Evolutionary conservation across 1,140 invertebrate genomes (phyloP).

Genomic region (Drosophila ironensis): DNA sequence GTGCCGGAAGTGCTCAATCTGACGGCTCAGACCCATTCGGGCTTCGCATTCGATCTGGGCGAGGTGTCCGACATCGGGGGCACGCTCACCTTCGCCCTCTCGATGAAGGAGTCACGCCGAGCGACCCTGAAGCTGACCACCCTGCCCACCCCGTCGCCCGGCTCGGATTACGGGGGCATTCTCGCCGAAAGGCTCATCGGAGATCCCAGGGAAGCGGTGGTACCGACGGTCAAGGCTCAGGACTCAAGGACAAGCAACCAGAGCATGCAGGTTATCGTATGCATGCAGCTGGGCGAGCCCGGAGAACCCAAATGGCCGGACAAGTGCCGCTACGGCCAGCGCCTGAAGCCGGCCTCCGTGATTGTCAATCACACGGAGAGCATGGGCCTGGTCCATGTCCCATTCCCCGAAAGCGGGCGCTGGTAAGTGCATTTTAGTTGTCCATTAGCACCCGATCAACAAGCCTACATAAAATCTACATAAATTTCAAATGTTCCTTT

Average conservation of each 20-base stretch:
- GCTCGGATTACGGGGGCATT: conserved; percentile 51
- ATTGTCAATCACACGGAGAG: conserved; percentile 84
- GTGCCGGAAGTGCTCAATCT: conserved; percentile 86
- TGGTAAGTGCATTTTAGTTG: too few relatives aligned
- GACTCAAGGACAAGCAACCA: conserved; percentile 66
- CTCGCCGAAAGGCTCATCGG: conserved; percentile 68
- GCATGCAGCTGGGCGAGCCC: conserved; percentile 83
- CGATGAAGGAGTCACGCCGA: conserved; percentile 84
- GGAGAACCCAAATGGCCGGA: conserved; percentile 84
- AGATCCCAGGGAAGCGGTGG: conserved; percentile 16
- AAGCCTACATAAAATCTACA: too few relatives aligned
- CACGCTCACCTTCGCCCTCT: conserved; percentile 86
- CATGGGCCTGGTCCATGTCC: conserved; percentile 86
- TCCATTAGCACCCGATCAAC: too few relatives aligned
- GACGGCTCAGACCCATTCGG: conserved; percentile 84
- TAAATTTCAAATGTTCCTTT: too few relatives aligned
- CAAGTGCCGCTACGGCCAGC: conserved; percentile 83
- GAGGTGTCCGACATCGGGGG: conserved; percentile 88
- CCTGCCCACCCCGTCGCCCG: conserved; percentile 26
- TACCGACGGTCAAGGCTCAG: neutral
- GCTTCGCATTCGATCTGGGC: conserved; percentile 86
- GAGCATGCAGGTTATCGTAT: conserved; percentile 83
- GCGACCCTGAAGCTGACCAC: conserved; percentile 80
- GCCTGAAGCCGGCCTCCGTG: conserved; percentile 83
- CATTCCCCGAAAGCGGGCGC: conserved; percentile 89